These are phyloP conservation scores for Noctua fimbriata DNA, from an alignment of 2,888 invertebrate genomes.

Conservation along the genomic window DNA sequence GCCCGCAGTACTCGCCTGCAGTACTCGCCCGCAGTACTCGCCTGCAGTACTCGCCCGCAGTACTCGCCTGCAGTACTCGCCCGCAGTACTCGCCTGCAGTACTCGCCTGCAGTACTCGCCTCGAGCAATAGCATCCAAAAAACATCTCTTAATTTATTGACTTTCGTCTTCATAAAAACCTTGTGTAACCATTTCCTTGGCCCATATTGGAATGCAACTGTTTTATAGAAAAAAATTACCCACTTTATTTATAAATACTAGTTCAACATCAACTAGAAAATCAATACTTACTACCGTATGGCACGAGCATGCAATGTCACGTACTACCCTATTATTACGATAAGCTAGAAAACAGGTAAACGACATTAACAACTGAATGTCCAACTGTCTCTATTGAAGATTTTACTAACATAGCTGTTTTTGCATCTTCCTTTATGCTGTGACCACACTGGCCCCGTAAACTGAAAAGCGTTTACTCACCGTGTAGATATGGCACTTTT, in stretches of 20 bases:
- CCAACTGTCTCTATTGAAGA: not conserved
- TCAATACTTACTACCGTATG: slow-evolving; percentile 36
- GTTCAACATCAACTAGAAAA: slow-evolving; percentile 24
- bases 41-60: no score
- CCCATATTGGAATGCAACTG: not conserved
- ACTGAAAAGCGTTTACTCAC: not conserved
- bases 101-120: not conserved
- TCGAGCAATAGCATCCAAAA: not conserved
- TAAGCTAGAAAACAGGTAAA: not conserved
- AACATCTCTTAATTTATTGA: not conserved
- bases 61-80: no score
- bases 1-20: no score
- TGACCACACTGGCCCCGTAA: not conserved
- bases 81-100: no score
- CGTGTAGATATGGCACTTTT: no score
- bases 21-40: no score
- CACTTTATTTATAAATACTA: not conserved
- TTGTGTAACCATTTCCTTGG: not conserved
- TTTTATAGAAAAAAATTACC: not conserved
- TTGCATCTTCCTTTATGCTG: not conserved
- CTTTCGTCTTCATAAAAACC: not conserved
- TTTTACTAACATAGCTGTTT: not conserved
- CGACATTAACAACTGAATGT: not conserved
- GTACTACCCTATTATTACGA: not conserved
- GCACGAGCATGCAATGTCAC: slow-evolving; percentile 31